Conservation (phyloP, 2,888 invertebrate genomes). For the Pteria penguin region DNA sequence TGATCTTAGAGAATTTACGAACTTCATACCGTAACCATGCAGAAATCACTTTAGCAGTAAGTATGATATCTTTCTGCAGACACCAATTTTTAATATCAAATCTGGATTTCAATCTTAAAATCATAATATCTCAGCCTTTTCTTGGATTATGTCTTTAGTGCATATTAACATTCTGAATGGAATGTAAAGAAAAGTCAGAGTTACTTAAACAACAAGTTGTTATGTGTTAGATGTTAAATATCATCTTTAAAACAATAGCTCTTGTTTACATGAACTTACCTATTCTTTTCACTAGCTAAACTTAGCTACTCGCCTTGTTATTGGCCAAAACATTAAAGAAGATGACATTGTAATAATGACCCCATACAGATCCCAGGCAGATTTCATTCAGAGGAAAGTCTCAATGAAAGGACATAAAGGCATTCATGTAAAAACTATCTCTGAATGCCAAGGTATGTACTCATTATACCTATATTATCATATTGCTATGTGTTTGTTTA, state of each 20-base stretch:
- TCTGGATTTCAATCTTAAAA: no score
- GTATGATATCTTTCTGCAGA: conserved; percentile 25
- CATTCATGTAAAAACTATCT: conserved; percentile 53
- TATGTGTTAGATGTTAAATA: no score
- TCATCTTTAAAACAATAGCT: no score
- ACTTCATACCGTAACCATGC: conserved; percentile 50
- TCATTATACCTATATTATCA: no score
- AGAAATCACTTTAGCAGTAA: conserved; percentile 62
- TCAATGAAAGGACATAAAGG: conserved; percentile 34
- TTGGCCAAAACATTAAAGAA: conserved; percentile 53
- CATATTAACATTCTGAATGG: no score
- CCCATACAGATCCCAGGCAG: conserved; percentile 68
- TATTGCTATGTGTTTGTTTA: no score
- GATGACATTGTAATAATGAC: conserved; percentile 65
- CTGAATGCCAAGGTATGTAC: conserved; percentile 61
- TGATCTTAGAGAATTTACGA: conserved; percentile 40
- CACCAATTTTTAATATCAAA: no score
- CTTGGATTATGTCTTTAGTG: no score
- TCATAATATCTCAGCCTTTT: no score
- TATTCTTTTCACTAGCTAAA: conserved; percentile 56
- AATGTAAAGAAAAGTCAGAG: no score
- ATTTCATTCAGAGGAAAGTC: conserved; percentile 54
- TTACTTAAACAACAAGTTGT: no score
- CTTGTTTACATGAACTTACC: no score
- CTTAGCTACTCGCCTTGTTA: conserved; percentile 60